Conservation (phyloP, 2,113 vertebrate species). For the Triplophysa dalaica region DNA sequence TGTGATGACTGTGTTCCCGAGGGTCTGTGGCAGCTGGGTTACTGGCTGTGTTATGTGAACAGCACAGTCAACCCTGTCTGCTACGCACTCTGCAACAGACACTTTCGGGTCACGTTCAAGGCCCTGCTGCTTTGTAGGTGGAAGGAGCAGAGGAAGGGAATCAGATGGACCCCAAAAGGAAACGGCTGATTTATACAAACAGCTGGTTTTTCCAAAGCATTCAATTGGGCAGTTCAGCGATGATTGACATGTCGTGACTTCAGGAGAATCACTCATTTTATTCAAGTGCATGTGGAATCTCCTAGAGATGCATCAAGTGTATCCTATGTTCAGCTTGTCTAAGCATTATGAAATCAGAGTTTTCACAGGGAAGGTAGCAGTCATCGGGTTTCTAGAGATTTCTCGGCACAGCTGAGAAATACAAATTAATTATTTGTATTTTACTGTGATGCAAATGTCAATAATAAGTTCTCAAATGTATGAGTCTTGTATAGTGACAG, state of each 20-base stretch:
- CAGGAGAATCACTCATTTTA: not conserved
- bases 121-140: slow-evolving; percentile 50
- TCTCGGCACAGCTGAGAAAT: not conserved
- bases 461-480: not conserved
- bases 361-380: not conserved
- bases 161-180: slow-evolving; percentile 15
- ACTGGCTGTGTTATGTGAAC: slow-evolving; percentile 58
- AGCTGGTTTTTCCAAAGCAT: not conserved
- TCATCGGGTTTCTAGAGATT: not conserved
- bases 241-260: not conserved
- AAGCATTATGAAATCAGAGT: not conserved
- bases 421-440: not conserved
- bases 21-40: slow-evolving; percentile 53
- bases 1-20: slow-evolving; percentile 52
- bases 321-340: not conserved
- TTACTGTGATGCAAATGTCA: not conserved
- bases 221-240: not conserved
- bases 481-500: not conserved
- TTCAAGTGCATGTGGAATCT: not conserved
- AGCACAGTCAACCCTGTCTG: slow-evolving; percentile 54
- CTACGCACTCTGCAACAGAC: slow-evolving; percentile 54
- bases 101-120: slow-evolving; percentile 53
- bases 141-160: slow-evolving; percentile 39
- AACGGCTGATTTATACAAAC: not conserved
- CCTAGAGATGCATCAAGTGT: not conserved